Evolutionary conservation across 2,888 invertebrate genomes (phyloP).

Genomic region (Plusia festucae): DNA sequence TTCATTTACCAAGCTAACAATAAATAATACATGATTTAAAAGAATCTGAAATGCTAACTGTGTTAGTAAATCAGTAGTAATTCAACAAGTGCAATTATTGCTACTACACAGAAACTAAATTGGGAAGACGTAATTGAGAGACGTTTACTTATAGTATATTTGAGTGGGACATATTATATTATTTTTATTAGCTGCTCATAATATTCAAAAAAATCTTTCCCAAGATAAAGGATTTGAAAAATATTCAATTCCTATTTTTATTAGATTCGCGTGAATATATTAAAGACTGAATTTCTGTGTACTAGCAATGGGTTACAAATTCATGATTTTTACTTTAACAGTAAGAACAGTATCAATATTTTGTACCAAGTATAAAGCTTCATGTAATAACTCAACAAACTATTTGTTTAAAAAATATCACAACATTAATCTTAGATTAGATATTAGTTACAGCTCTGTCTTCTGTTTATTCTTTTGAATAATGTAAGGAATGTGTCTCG

Average conservation of each 20-base stretch:
- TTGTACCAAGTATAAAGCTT: constrained; percentile 53
- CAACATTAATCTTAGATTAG: constrained; percentile 45
- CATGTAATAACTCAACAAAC: constrained; percentile 43
- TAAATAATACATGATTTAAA: constrained; percentile 28
- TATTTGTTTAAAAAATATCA: constrained; percentile 49
- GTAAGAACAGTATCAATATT: constrained; percentile 27
- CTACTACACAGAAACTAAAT: not conserved
- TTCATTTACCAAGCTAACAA: constrained; percentile 13
- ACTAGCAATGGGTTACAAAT: not conserved
- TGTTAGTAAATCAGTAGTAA: not conserved
- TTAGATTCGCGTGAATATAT: too few species aligned
- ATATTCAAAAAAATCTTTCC: not conserved
- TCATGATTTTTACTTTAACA: constrained; percentile 7
- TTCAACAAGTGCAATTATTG: not conserved
- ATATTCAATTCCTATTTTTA: too few species aligned
- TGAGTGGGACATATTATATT: not conserved
- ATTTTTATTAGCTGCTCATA: not conserved
- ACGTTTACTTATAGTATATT: not conserved
- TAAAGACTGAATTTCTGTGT: not conserved
- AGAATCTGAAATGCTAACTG: not conserved
- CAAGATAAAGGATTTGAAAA: too few species aligned
- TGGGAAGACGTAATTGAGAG: not conserved
- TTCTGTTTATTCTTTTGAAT: constrained; percentile 79
- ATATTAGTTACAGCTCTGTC: constrained; percentile 59
- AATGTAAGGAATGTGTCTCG: constrained; percentile 92